These are phyloP conservation scores for Grammomys surdaster DNA, from an alignment of 2,113 vertebrate genomes.

Conservation along the genomic window DNA sequence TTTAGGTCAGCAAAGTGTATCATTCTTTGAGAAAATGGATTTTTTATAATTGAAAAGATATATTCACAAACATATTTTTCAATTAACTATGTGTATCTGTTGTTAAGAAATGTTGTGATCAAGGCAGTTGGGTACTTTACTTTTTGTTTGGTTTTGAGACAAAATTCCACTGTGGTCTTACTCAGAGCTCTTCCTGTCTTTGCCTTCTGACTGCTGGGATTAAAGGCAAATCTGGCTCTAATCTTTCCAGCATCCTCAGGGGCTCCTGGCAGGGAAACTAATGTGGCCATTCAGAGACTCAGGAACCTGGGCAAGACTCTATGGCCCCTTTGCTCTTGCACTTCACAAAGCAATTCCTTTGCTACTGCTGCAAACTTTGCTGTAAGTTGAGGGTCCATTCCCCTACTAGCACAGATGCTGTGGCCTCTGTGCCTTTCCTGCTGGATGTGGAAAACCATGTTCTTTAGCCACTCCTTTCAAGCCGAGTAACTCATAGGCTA, in stretches of 20 bases:
- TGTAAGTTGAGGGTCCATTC: neutral
- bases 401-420: neutral
- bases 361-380: neutral
- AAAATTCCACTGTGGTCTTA: no score
- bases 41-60: neutral
- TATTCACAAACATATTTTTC: neutral
- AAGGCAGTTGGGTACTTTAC: neutral
- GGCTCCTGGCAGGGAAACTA: neutral
- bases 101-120: slow-evolving; percentile 13
- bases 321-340: neutral
- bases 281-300: neutral
- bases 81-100: neutral
- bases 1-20: slow-evolving; percentile 48
- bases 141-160: neutral
- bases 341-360: neutral
- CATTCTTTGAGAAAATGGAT: neutral
- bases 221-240: neutral
- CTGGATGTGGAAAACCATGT: neutral
- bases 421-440: no score
- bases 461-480: neutral
- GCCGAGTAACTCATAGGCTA: neutral
- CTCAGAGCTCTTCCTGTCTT: neutral
- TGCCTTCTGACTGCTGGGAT: neutral
- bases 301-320: neutral
- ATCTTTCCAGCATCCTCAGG: neutral